Base-by-base conservation (phyloP, 2,797 vertebrate species). In the Rhinichthys osculus region DNA sequence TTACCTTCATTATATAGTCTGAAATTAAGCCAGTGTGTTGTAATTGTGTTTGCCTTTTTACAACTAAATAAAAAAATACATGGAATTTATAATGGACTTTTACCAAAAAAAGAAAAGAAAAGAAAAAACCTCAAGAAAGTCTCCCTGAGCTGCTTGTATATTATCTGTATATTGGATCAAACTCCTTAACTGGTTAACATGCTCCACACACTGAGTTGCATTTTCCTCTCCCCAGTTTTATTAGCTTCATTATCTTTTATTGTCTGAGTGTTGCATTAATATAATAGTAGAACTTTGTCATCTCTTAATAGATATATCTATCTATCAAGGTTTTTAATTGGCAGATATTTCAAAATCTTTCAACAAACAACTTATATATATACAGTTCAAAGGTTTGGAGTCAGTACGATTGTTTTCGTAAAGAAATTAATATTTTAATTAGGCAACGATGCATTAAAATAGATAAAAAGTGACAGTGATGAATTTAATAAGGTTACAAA, bases 191-290 rank as follows among this genome's bases (percentile, higher is more conserved):
- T 57, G 50, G 11, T 78, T 77, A 62, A 62, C 40, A 64, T 44
- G 38, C 77, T 62, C 14, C 17, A 57, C 79, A 70, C 14, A 27
- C 33, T n/a, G 23, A n/a, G 35, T 59, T 82, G 19, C n/a, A 57
- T 47, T 82, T 72, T 82, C 16, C 23, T 82, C 38, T 30, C 67
- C 44, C 38, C 47, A 19, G 35, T 71, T 82, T 70, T 71, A 71
- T 42, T 42, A 57, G 80, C 23, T 59, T 13, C 67, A 57, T 81
- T 82, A 59, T 57, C 33, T 57, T 70, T 47, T 66, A 80, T 80
- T 81, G 64, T 50, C 44, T 81, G 44, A 69, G 14, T 81, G 64
- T 52, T 81, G 44, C 64, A 30, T 66, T 64, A 27, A 27, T 27
- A 64, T 66, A n/a, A 57, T n/a, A 54, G 47, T 35, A 14, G 1